These are phyloP conservation scores for Pectinophora gossypiella DNA, from an alignment of 1,140 invertebrate species.

Conservation along the genomic window DNA sequence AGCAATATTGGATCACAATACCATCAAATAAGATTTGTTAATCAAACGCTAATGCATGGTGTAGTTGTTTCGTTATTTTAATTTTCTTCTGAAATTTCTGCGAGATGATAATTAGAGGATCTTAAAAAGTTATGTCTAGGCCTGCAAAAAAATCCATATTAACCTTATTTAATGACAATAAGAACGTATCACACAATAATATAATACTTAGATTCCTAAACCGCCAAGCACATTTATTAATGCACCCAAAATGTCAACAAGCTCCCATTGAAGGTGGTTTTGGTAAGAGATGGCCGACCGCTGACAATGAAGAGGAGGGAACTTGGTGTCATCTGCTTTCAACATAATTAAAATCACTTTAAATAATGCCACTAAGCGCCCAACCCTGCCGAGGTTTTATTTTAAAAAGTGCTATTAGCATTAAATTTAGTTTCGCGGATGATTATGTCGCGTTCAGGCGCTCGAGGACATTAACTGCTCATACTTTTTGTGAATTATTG, in stretches of 20 bases:
- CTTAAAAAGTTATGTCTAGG: too few species aligned
- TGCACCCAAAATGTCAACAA: too few species aligned
- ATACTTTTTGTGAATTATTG: conserved; percentile 71
- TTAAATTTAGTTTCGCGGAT: conserved; percentile 73
- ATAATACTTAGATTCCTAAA: too few species aligned
- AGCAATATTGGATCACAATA: conserved; percentile 35
- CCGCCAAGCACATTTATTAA: too few species aligned
- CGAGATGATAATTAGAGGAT: too few species aligned
- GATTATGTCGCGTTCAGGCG: conserved; percentile 67
- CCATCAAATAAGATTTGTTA: conserved; percentile 40
- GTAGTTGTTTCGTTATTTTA: too few species aligned
- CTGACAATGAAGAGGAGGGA: conserved; percentile 67
- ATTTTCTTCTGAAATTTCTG: too few species aligned
- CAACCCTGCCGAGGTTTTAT: conserved; percentile 61
- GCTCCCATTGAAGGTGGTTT: conserved; percentile 21
- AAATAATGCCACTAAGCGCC: conserved; percentile 67
- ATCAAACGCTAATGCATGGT: too few species aligned
- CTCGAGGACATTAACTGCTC: conserved; percentile 52
- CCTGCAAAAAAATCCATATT: too few species aligned
- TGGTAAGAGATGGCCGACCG: conserved; percentile 11
- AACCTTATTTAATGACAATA: too few species aligned
- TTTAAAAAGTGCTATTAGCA: conserved; percentile 70
- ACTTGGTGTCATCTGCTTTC: conserved; percentile 65
- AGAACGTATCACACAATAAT: too few species aligned
- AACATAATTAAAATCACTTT: conserved; percentile 74